Evolutionary conservation across 92 coral and sea anemone genomes (phyloP).

Genomic region (Siderastrea siderea): DNA sequence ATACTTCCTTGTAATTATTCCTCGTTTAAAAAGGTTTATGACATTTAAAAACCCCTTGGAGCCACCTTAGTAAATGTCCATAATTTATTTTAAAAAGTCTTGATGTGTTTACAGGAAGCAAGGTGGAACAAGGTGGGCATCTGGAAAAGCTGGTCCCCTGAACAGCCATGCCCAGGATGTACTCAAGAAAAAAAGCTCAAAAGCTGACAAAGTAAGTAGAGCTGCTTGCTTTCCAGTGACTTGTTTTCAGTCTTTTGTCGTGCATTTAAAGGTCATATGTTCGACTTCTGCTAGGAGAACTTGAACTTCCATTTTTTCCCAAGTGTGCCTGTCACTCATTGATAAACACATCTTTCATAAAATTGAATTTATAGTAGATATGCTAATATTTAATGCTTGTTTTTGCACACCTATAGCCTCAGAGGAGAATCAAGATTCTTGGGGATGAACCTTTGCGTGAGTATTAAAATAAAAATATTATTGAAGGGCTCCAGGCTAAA

Average conservation of each 20-base stretch:
- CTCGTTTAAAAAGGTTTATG: no score
- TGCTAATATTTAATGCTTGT: neutral
- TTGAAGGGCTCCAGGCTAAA: no score
- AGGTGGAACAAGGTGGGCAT: conserved; percentile 95
- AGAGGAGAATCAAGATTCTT: conserved; percentile 87
- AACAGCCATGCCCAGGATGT: conserved; percentile 66
- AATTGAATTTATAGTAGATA: no score
- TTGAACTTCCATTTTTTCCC: no score
- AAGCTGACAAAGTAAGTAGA: conserved; percentile 65
- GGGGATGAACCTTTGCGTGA: conserved; percentile 94
- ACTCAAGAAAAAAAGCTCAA: conserved; percentile 74
- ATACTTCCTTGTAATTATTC: no score
- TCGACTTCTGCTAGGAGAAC: no score
- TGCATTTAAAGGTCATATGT: neutral
- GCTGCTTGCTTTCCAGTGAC: neutral
- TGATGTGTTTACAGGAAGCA: conserved; percentile 54
- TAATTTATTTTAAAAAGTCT: neutral
- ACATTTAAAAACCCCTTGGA: no score
- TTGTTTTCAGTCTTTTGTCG: neutral
- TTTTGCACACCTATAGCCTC: conserved; percentile 58
- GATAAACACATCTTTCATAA: no score
- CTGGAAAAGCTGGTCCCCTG: conserved; percentile 81
- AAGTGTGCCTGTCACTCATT: no score
- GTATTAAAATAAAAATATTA: conserved; percentile 14
- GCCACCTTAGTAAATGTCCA: no score